A percentile compares a stretch with the other conserved stretches of the same genome.
phyloP scores from a whole-genome alignment of 1,140 invertebrate genomes.

The Leptinotarsa undecemlineata region DNA sequence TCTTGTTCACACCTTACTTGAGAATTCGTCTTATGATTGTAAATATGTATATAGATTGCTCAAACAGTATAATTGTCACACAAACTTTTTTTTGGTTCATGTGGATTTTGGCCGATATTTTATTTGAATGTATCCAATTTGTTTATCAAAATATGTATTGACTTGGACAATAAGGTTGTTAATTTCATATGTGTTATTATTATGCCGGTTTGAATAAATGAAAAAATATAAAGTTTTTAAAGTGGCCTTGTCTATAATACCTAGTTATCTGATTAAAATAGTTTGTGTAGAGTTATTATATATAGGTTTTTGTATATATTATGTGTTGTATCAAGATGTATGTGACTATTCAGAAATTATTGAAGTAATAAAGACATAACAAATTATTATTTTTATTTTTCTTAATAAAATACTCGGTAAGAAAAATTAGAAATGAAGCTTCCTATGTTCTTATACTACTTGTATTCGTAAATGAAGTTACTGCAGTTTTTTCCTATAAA shows the following conservation, averaged over 20 bases:
- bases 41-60: conserved; percentile 50
- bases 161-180: conserved; percentile 28
- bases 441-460: no score
- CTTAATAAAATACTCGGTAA: not conserved
- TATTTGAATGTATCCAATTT: conserved; percentile 25
- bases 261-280: conserved; percentile 32
- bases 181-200: conserved; percentile 23
- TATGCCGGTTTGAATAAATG: conserved; percentile 19
- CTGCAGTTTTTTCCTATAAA: no score
- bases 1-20: not conserved
- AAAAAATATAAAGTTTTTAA: conserved; percentile 39
- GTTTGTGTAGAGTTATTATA: conserved; percentile 37
- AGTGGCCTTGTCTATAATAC: conserved; percentile 47
- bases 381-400: not conserved
- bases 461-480: no score
- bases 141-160: conserved; percentile 18
- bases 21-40: conserved; percentile 29
- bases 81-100: conserved; percentile 17
- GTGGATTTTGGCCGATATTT: conserved; percentile 32
- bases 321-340: conserved; percentile 48
- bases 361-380: conserved; percentile 32
- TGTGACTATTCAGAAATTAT: conserved; percentile 42
- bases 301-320: conserved; percentile 40
- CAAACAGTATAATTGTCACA: conserved; percentile 37
- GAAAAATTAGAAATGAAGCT: no score